Evolutionary conservation across 1,140 invertebrate genomes (phyloP).

Genomic region (Drosophila nannoptera): DNA sequence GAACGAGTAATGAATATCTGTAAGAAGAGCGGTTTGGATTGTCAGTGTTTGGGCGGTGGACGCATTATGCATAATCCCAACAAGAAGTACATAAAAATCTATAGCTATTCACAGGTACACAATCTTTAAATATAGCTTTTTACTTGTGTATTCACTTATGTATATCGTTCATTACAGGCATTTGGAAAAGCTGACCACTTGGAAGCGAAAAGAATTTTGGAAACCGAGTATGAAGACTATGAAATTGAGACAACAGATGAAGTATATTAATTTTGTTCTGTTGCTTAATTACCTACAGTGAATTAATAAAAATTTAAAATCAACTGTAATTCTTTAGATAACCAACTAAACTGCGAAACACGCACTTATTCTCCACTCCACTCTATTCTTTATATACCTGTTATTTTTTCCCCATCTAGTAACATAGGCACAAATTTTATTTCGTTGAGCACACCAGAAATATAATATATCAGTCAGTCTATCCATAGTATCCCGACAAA

Average conservation of each 20-base stretch:
- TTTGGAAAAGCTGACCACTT: slow-evolving; percentile 77
- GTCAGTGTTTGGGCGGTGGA: slow-evolving; percentile 88
- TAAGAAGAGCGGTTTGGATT: slow-evolving; percentile 80
- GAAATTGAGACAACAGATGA: slow-evolving; percentile 77
- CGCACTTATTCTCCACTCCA: too few species aligned
- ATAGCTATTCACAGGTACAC: slow-evolving; percentile 87
- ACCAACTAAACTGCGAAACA: too few species aligned
- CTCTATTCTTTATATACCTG: too few species aligned
- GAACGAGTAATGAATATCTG: slow-evolving; percentile 80
- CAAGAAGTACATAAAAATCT: slow-evolving; percentile 85
- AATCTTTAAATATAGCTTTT: background rate
- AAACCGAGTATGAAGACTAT: slow-evolving; percentile 66
- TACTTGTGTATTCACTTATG: background rate
- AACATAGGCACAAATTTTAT: too few species aligned
- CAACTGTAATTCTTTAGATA: slow-evolving; percentile 1
- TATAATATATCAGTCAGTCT: too few species aligned
- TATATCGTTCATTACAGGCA: slow-evolving; percentile 47
- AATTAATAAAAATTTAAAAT: slow-evolving; percentile 12
- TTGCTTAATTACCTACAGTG: background rate
- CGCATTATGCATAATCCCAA: slow-evolving; percentile 85
- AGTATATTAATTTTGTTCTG: slow-evolving; percentile 53
- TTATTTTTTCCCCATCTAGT: too few species aligned
- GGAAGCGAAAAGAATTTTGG: slow-evolving; percentile 59
- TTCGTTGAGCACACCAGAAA: too few species aligned
- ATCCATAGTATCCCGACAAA: too few species aligned